Evolutionary conservation across 2,797 vertebrate species (phyloP), one percentile per base, ranked within the genome.

Genomic region (Epinephelus coioides): DNA sequence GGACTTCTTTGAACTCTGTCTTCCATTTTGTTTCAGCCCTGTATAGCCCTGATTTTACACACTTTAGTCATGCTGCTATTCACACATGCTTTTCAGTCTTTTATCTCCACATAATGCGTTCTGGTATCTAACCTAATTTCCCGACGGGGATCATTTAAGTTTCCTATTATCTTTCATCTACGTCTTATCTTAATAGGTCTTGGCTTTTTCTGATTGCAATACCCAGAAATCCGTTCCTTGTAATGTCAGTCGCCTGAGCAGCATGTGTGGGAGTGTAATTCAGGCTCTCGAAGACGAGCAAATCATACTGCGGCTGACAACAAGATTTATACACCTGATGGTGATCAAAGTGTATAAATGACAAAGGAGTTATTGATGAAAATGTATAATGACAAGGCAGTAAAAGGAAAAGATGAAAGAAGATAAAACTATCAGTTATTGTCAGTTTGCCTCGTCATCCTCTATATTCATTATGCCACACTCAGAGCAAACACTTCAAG

Each of bases 131-230:
- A 88, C 82, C 88, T 83, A 83, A 89, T 88, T 92, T 89, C 81
- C 84, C 54, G 3, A 73, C 19, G 54, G 76, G 70, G 64, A 87
- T 89, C 79, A 89, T 91, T 90, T 89, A 86, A 73, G 56, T 90
- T 86, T 73, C 61, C 70, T 71, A 78, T 83, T 86, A 92, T 93
- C 85, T 17, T 87, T 83, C 66, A 91, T 91, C 89, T 81, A 2
- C 3, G 23, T 68, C 83, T 92, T 89, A 91, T 93, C 88, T 89
- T 90, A 88, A 93, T 88, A 73, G 77, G 79, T 80, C 69, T 70
- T 76, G 47, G 76, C 78, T 86, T 84, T 79, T 77, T 61, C 34
- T 82, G 73, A 89, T 90, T 86, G 87, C 81, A 87, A 61, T 69
- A 74, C 49, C 61, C 76, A 83, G 75, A 88, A 86, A 89, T 77